Base-by-base conservation (phyloP, 2,113 vertebrate genomes). In the Siphamia tubifer region DNA sequence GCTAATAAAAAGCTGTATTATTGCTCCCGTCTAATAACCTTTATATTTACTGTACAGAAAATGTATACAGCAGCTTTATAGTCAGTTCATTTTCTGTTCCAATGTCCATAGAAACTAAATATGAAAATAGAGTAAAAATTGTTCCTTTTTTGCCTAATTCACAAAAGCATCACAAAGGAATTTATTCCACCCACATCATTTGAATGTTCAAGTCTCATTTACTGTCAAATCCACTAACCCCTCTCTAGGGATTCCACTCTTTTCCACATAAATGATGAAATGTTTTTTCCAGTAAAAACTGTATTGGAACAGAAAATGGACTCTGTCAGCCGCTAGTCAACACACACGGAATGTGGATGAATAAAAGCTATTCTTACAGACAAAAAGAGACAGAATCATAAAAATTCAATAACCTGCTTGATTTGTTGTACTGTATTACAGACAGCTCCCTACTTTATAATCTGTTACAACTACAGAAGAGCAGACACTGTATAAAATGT, bases 331-430 rank as follows among this genome's bases (percentile, higher is more conserved):
- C 2, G 35, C 66, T 25, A 16, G 66, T 64, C 36, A 55, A 85
- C 53, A 74, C 61, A 80, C 78, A 36, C 86, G 84, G 85, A 86
- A 90, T 83, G 84, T 81, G 62, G 79, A 82, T 77, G 71, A 89
- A 83, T 74, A 76, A 42, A 2, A 74, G 57, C 36, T 30, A 66
- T 15, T 57, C 23, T 61, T 55, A 65, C 21, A 77, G 49, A 45
- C 63, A 65, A 63, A 68, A 56, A 25, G 27, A 3, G 44, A 57
- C 16, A 28, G 4, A 70, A 34, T 30, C 15, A 13, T 30, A 48
- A 30, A 57, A 65, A 54, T 13, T 25, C 13, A 52, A 49, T 16
- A 45, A 51, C 31, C 39, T 36, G 52, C 30, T 54, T 70, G 35
- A 47, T 51, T 25, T 12, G 15, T 32, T 55, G 48, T 25, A 64